Evolutionary conservation across 2,797 vertebrate species (phyloP).

Genomic region (Ibycter americanus): DNA sequence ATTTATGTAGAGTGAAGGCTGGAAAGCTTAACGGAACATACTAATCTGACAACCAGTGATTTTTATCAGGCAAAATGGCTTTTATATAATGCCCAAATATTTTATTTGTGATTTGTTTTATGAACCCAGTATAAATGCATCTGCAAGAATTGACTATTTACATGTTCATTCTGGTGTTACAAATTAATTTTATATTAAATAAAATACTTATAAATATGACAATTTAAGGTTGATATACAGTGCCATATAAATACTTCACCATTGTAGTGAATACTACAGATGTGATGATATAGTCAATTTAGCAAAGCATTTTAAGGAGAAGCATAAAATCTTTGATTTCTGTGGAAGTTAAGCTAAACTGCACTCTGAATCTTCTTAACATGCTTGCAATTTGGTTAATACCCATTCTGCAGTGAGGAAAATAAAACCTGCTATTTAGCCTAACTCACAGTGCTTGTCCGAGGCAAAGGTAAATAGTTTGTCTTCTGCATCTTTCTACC

Average conservation of each 20-base stretch:
- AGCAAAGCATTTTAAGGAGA: neutral
- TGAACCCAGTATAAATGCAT: neutral
- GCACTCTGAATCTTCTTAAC: neutral
- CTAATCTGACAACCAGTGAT: neutral
- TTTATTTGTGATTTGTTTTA: neutral
- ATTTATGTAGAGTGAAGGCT: neutral
- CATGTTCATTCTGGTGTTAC: neutral
- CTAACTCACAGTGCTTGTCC: neutral
- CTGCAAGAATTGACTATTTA: neutral
- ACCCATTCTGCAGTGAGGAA: neutral
- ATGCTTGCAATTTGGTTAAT: neutral
- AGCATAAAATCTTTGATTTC: neutral
- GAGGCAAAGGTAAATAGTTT: neutral
- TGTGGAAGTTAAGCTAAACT: neutral
- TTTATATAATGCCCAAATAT: neutral
- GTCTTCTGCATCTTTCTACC: neutral
- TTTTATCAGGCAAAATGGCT: neutral
- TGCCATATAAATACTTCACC: neutral
- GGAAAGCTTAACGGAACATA: neutral
- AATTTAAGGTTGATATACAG: neutral
- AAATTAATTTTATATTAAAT: neutral
- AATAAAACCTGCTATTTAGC: neutral
- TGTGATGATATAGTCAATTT: neutral
- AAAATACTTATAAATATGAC: neutral
- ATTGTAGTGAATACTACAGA: neutral